Evolutionary conservation across 2,888 invertebrate genomes (phyloP).

Genomic region (Diaphora mendica): DNA sequence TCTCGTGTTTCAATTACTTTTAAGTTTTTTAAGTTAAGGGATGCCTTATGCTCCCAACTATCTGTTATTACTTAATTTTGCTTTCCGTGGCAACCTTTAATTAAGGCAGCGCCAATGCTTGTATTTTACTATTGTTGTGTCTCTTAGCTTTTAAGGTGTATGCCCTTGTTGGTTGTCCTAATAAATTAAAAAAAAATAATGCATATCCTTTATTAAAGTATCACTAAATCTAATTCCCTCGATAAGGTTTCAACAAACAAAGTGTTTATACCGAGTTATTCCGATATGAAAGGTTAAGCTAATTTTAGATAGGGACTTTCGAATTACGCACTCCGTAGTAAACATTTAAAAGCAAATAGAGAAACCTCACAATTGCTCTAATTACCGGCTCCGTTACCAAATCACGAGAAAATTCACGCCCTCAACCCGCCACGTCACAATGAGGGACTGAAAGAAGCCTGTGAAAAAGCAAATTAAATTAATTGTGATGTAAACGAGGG

Average conservation of each 20-base stretch:
- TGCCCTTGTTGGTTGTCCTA: too few relatives aligned
- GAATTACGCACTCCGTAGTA: constrained; percentile 70
- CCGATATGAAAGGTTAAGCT: constrained; percentile 60
- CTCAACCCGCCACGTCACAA: constrained; percentile 79
- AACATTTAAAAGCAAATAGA: constrained; percentile 81
- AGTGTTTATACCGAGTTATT: constrained; percentile 49
- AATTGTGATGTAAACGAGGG: constrained; percentile 85
- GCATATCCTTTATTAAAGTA: background rate
- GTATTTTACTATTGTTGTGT: too few relatives aligned
- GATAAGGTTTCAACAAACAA: constrained; percentile 31
- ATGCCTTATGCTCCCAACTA: too few relatives aligned
- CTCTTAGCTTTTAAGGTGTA: too few relatives aligned
- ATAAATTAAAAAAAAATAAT: too few relatives aligned
- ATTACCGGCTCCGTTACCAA: constrained; percentile 82
- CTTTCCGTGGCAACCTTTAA: too few relatives aligned
- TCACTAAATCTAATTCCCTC: constrained; percentile 20
- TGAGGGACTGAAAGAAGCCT: constrained; percentile 82
- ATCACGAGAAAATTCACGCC: constrained; percentile 84
- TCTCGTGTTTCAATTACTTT: too few relatives aligned
- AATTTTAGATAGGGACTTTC: constrained; percentile 60
- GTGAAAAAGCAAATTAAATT: constrained; percentile 86
- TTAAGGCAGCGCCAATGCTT: too few relatives aligned
- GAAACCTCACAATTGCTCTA: constrained; percentile 82
- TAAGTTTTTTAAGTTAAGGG: too few relatives aligned
- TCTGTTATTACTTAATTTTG: too few relatives aligned